Evolutionary conservation across 2,888 invertebrate species (phyloP), one percentile per base, ranked within the genome.

Genomic region (Tuta absoluta): DNA sequence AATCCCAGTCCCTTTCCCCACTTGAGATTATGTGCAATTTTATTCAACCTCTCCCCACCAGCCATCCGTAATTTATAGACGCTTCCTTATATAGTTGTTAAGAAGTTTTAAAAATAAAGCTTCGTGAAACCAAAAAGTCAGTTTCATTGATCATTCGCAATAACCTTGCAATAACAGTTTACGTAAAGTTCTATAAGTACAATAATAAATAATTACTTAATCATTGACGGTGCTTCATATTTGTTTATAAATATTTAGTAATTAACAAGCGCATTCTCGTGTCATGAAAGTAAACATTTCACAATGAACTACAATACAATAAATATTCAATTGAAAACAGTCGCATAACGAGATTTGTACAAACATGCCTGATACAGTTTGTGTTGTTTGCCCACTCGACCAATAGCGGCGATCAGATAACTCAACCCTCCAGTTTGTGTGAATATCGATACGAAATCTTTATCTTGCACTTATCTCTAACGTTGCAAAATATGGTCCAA

Each of bases 51-150:
- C 33, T 8, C 33, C n/a, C n/a, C n/a, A n/a, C n/a, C n/a, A n/a
- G n/a, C n/a, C n/a, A n/a, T n/a, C n/a, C n/a, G 8, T 33, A 33
- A 33, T 33, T 33, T 33, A 8, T 33, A 10, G 33, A 33, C 8
- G 1, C 1, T 10, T 33, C 33, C 33, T 10, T 33, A 33, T 45
- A 17, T 77, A 76, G 71, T 61, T 70, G 66, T 73, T 81, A 81
- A 81, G 78, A 77, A 71, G 73, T 79, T 85, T 80, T 82, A 78
- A 73, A 84, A 53, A 85, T 84, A 85, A 83, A 85, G 75, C 72
- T 77, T 53, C 79, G 71, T 72, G 75, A 72, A 73, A 69, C 64
- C 17, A n/a, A 12, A 8, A 45, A 23, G 33, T 33, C 4, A 4
- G 41, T 24, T 7, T 60, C 14, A 45, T 60, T 45, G 23, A 12